Conservation (phyloP, 2,797 vertebrate genomes). For the Picus viridis region DNA sequence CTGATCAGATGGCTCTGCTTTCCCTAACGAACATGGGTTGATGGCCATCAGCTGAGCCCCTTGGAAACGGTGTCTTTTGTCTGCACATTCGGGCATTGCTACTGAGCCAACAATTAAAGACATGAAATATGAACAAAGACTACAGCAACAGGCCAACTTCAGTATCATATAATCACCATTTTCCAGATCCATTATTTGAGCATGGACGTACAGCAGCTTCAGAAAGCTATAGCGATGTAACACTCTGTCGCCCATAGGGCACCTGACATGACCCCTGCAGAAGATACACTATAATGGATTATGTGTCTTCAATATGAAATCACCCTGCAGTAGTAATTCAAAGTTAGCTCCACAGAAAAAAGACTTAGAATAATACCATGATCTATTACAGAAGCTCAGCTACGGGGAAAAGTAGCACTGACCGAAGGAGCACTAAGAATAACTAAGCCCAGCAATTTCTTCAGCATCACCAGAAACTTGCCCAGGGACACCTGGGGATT, state of each 20-base stretch:
- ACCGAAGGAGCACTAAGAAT: background rate
- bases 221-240: background rate
- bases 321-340: background rate
- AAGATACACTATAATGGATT: background rate
- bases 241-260: background rate
- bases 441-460: background rate
- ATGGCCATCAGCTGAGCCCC: background rate
- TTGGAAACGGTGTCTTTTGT: accelerated
- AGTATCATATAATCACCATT: background rate
- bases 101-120: background rate
- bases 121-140: background rate
- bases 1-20: background rate
- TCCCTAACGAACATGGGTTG: background rate
- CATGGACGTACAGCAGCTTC: background rate
- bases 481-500: background rate
- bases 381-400: background rate
- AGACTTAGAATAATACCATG: background rate
- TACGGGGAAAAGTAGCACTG: background rate
- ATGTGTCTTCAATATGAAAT: background rate
- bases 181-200: background rate
- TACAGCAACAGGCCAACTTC: background rate
- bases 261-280: background rate
- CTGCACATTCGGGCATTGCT: background rate
- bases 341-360: background rate
- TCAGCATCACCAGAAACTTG: background rate